A percentile compares a stretch with the other conserved stretches of the same genome.
Evolutionary conservation across 2,113 vertebrate genomes (phyloP).

Genomic region (human (Homo sapiens)): GRCh38 chr12:779001-779500

Average conservation of each 20-base stretch:
- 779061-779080: background rate
- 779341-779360: background rate
- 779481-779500: too few relatives aligned
- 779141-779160: background rate
- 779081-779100: background rate
- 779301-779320: constrained; percentile 21
- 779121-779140: background rate
- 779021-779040: background rate
- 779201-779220: constrained; percentile 1
- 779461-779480: too few relatives aligned
- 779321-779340: background rate
- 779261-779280: constrained; percentile 32
- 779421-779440: too few relatives aligned
- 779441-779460: too few relatives aligned
- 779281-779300: background rate
- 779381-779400: too few relatives aligned
- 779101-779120: background rate
- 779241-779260: constrained; percentile 9
- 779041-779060: background rate
- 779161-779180: background rate
- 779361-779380: background rate
- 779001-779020: background rate
- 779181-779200: constrained; percentile 12
- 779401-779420: too few relatives aligned
- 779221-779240: background rate